Base-by-base conservation (phyloP, 2,113 vertebrate species). In the Cephalophus harveyi region DNA sequence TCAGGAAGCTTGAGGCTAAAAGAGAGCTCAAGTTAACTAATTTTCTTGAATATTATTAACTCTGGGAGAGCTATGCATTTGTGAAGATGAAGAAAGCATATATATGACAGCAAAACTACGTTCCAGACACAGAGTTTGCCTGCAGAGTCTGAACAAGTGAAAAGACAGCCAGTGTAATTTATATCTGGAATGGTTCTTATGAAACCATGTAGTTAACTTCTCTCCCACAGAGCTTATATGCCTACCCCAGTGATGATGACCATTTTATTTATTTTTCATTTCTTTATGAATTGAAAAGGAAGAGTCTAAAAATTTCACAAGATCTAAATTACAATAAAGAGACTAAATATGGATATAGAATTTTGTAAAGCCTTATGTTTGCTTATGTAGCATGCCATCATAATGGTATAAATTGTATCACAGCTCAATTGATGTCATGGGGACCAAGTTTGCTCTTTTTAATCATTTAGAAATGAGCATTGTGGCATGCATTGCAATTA, bases 391-490 rank as follows among this genome's bases (percentile, higher is more conserved):
- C 21, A 25, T 54, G 55, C 10, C 7, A 13, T 97, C 64, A 40
- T 71, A 84, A 85, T 83, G 74, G 19, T 30, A 40, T 48, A 52
- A 9, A 19, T 55, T 54, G 11, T 55, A 48, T 25, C 13, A 21
- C 4, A 89, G 16, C 1, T n/a, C 40, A 62, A 48, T 88, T 36
- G 50, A 81, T 27, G 43, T 85, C n/a, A 25, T 11, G 4, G 17
- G 62, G 17, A 86, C 5, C 36, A 55, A 23, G 6, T 81, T 71
- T 83, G 8, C 82, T 76, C 27, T 91, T 95, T 95, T 57, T 89
- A 87, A 97, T 97, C 96, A 97, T 48, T 0, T 3, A 95, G 36
- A 78, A 97, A 96, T 93, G 97, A 92, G 14, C 54, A 7, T 87
- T 95, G 87, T 78, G 27, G 25, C 93, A 86, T 95, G 81, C 46